These are phyloP conservation scores for Antheraea yamamai DNA, from an alignment of 2,888 invertebrate genomes.

Conservation along the genomic window DNA sequence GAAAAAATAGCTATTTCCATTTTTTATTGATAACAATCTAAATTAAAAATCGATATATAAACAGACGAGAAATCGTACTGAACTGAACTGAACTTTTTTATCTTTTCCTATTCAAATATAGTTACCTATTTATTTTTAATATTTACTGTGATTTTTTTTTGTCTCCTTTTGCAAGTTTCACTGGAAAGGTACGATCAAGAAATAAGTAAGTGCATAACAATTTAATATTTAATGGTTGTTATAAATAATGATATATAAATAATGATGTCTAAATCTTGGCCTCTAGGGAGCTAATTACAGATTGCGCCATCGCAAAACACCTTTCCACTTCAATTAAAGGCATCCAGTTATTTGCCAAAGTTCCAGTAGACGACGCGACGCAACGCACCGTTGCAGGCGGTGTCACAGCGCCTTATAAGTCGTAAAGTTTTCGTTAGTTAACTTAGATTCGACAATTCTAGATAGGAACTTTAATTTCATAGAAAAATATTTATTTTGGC, in stretches of 20 bases:
- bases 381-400: constrained; percentile 45
- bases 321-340: constrained; percentile 70
- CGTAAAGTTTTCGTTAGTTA: constrained; percentile 24
- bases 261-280: constrained; percentile 27
- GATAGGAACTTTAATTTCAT: constrained; percentile 11
- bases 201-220: not conserved
- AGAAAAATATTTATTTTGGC: not conserved
- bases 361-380: constrained; percentile 42
- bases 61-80: no score
- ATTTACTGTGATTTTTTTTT: no score
- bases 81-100: no score
- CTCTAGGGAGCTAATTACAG: constrained; percentile 70
- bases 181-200: not conserved
- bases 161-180: not conserved
- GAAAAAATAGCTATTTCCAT: no score
- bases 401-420: constrained; percentile 23
- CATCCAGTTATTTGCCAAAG: constrained; percentile 53
- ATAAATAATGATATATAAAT: constrained; percentile 8
- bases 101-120: no score
- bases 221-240: not conserved
- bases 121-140: no score
- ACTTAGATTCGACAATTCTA: constrained; percentile 17
- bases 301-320: constrained; percentile 68
- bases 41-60: no score
- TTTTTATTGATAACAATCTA: no score